Evolutionary conservation across 1,140 invertebrate species (phyloP).

Genomic region (Bradysia coprophila): DNA sequence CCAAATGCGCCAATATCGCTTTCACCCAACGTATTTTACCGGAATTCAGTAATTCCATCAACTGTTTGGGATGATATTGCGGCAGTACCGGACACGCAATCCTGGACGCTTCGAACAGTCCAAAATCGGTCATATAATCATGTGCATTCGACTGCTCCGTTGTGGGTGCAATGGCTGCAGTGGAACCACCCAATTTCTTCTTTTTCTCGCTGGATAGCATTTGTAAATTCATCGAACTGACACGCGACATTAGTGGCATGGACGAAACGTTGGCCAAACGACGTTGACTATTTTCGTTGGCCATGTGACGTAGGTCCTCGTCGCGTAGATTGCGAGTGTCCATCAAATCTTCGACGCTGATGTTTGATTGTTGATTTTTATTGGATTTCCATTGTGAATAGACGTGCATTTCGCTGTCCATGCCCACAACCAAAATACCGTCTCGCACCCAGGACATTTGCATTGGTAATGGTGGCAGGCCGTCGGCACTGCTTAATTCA

Average conservation of each 20-base stretch:
- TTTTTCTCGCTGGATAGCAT: slow-evolving; percentile 49
- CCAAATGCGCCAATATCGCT: slow-evolving; percentile 90
- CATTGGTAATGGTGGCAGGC: slow-evolving; percentile 89
- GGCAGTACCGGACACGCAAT: slow-evolving; percentile 95
- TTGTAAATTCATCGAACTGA: slow-evolving; percentile 65
- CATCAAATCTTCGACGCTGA: slow-evolving; percentile 22
- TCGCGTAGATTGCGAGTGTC: slow-evolving; percentile 61
- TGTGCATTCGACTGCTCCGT: slow-evolving; percentile 11
- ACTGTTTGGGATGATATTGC: slow-evolving; percentile 96
- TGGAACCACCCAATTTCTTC: slow-evolving; percentile 6
- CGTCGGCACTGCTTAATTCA: slow-evolving; percentile 83
- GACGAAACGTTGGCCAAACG: slow-evolving; percentile 50
- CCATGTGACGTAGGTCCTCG: slow-evolving; percentile 54
- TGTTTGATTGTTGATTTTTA: slow-evolving; percentile 11
- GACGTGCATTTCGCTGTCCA: slow-evolving; percentile 99
- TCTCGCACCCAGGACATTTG: slow-evolving; percentile 97
- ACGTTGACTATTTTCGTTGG: slow-evolving; percentile 46
- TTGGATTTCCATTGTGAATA: slow-evolving; percentile 92
- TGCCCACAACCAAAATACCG: slow-evolving; percentile 92
- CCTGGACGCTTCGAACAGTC: slow-evolving; percentile 89
- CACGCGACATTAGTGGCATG: slow-evolving; percentile 59
- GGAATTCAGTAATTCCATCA: slow-evolving; percentile 97
- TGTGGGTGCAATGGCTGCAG: not conserved
- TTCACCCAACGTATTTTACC: slow-evolving; percentile 96
- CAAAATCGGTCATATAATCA: slow-evolving; percentile 81